Base-by-base conservation (phyloP, 1,140 invertebrate species). In the Pygmarrhopalites habei region DNA sequence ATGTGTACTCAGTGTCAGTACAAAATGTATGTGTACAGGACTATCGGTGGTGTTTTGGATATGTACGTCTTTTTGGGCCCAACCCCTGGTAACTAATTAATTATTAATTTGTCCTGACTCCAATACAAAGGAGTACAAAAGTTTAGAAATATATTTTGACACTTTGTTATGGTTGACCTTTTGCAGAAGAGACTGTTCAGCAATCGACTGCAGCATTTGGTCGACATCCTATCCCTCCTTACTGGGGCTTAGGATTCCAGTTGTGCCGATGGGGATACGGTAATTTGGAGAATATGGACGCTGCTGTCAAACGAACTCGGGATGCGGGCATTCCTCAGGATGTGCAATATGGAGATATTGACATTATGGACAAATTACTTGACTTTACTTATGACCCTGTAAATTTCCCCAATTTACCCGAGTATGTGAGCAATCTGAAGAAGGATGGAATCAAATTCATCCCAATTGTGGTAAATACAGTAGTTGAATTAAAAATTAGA, bases 311-410 rank as follows among this genome's bases (percentile, higher is more conserved):
- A 56, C 58, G 77, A 44, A 79, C 73, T 21, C 29, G 67, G 7
- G 64, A 72, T 28, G 72, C 72, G 41, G 68, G 71, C 51, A 78
- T 80, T 62, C 79, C 79, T 2, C 67, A 76, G 65, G 80, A 81
- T 73, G 77, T 79, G 1, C 80, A 81, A 71, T 79, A 75, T 67
- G 74, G 74, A 12, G 72, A 72, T 59, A 72, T 73, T 25, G 72
- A 64, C 21, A 72, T 57, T 72, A 95, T 95, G 91, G 78, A 87
- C 21, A 80, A 83, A 52, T 80, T 79, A 58, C 90, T 89, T 72
- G 89, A 91, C 76, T 95, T 95, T 73, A 93, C 90, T 0, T 84
- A 86, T 66, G 82, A 90, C 73, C 74, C 77, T n/a, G 72, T 77
- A 0, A 83, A 80, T 10, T 93, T 84, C 72, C 78, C 79, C 47